Evolutionary conservation across 1,140 invertebrate species (phyloP).

Genomic region (Heliothis subflexa): DNA sequence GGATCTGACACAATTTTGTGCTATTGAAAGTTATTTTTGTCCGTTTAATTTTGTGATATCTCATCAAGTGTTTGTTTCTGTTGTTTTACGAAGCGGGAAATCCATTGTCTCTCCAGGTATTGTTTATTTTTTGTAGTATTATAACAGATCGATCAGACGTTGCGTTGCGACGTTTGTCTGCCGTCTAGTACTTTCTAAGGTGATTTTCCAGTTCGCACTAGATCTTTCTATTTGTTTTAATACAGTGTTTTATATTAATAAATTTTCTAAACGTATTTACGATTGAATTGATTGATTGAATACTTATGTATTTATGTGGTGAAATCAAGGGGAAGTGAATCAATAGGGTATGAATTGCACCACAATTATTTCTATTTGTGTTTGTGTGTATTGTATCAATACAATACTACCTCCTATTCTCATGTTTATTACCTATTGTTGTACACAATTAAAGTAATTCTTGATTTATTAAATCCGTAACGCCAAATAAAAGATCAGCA

Average conservation of each 20-base stretch:
- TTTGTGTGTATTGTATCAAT: too few relatives aligned
- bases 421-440: too few relatives aligned
- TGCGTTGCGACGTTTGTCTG: constrained; percentile 64
- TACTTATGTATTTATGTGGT: too few relatives aligned
- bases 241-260: too few relatives aligned
- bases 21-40: neutral
- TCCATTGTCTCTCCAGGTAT: constrained; percentile 4
- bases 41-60: neutral
- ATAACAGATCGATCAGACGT: constrained; percentile 67
- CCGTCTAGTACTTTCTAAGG: constrained; percentile 65
- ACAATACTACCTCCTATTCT: too few relatives aligned
- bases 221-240: neutral
- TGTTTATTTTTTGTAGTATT: constrained; percentile 17
- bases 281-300: too few relatives aligned
- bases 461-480: too few relatives aligned
- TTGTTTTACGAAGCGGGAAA: neutral
- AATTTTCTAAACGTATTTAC: neutral
- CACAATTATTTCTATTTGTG: too few relatives aligned
- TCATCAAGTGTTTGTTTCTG: neutral
- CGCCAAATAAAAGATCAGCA: too few relatives aligned
- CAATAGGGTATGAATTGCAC: too few relatives aligned
- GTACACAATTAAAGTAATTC: too few relatives aligned
- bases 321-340: too few relatives aligned
- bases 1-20: constrained; percentile 8
- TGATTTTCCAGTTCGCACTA: constrained; percentile 7